Evolutionary conservation across 2,113 vertebrate species (phyloP), one percentile per base, ranked within the genome.

Genomic region (Charadrius vociferus): DNA sequence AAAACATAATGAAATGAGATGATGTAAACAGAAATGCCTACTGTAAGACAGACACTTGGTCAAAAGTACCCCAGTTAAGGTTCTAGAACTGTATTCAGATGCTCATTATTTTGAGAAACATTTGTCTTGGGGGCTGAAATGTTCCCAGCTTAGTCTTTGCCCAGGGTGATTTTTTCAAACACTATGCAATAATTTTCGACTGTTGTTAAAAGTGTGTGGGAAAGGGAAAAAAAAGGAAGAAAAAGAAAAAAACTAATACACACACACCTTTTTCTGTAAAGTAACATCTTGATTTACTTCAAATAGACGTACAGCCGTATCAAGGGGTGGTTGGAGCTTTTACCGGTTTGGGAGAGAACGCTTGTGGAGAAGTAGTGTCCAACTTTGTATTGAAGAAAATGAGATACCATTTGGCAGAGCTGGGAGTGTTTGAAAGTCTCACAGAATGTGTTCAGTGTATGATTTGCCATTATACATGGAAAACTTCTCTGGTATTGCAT

Each of bases 91-190:
- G 66, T 88, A 86, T 81, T 93, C 74, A 74, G 63, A 81, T 87
- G 81, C 81, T 96, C 67, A 24, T 95, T 95, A 83, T 90, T 95
- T 94, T 81, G 53, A 90, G 81, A 71, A 95, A 75, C 45, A 47
- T 71, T 95, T 56, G 19, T 81, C 68, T 49, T n/a, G 36, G 63
- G 61, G 88, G 71, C 90, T 88, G 30, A 78, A 78, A 52, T 70
- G 56, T 96, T 96, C 84, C 73, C 43, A 86, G 92, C 81, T 77
- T 82, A 58, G 30, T 93, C 70, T 95, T 95, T 96, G 88, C 86
- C 81, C 14, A 45, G 32, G 84, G 78, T 90, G 66, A 34, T 81
- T 94, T 95, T 89, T 83, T 49, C 62, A 82, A 80, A 93, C 9
- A 7, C 63, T 72, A 6, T 62, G 63, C 41, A 65, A 43, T 92